Conservation (phyloP, 2,113 vertebrate species). For the Periophthalmus modestus region DNA sequence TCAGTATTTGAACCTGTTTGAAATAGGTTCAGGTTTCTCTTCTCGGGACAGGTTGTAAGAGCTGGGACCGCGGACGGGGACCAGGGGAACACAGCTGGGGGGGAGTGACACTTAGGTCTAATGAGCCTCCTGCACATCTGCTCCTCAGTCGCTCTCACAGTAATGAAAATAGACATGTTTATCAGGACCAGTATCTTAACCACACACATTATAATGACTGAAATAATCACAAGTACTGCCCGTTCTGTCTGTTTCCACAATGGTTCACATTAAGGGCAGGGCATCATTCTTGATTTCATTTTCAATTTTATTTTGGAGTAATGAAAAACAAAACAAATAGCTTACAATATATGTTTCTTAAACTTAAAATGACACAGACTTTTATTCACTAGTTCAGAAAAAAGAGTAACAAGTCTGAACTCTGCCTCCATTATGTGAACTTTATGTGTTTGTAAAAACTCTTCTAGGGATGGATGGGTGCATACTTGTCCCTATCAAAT, state of each 20-base stretch:
- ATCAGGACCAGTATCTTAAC: background rate
- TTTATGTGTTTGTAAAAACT: too few relatives aligned
- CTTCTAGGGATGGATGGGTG: too few relatives aligned
- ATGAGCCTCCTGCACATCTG: conserved; percentile 65
- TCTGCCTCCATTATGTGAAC: too few relatives aligned
- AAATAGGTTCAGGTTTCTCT: background rate
- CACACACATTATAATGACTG: background rate
- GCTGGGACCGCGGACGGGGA: conserved; percentile 17
- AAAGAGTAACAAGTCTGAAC: too few relatives aligned
- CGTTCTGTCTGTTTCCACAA: background rate
- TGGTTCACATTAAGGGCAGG: background rate
- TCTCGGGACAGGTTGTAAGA: background rate
- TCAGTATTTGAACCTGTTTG: background rate
- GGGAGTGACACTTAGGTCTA: conserved; percentile 44
- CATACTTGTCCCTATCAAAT: too few relatives aligned
- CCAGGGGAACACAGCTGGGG: conserved; percentile 38
- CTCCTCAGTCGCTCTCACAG: background rate
- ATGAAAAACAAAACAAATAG: too few relatives aligned
- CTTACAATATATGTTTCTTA: too few relatives aligned
- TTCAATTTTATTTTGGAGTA: too few relatives aligned
- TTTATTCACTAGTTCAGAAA: too few relatives aligned
- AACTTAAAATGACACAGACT: too few relatives aligned
- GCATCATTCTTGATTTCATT: too few relatives aligned
- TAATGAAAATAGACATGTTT: conserved; percentile 5
- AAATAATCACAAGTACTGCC: conserved; percentile 6